Evolutionary conservation across 2,113 vertebrate species (phyloP), one percentile per base, ranked within the genome.

Genomic region (Sinocyclocheilus maitianheensis): DNA sequence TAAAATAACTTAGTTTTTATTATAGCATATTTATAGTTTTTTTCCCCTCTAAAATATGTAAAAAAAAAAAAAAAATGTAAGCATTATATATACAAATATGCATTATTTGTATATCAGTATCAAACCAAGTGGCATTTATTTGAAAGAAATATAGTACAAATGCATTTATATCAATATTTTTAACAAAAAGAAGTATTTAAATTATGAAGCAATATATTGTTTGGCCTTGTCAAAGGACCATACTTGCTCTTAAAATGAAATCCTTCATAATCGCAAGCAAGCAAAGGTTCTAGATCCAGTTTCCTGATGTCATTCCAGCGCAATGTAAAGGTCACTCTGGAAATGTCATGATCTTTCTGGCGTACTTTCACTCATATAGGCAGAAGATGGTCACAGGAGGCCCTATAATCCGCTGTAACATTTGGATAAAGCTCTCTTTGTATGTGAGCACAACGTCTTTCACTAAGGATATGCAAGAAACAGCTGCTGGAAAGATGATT

Each of bases 321-420:
- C 46, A 76, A n/a, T 63, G 8, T 75, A 84, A 89, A 89, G 84
- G 86, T 89, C 84, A 78, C 46, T 48, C 34, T 74, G 69, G 74
- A 83, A 87, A 88, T 86, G 81, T 24, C 88, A 85, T 89, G 81
- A 86, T 71, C 84, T 88, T 76, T 89, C 55, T 69, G 67, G 72
- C 14, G 37, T 43, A 40, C 16, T 22, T 72, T 72, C 51, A 43
- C 10, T 69, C 76, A 58, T 20, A 20, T 30, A 1, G 13, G 20
- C n/a, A 40, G 34, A 72, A 69, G 55, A 48, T 30, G 6, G 10
- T 83, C 78, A 80, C 51, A 72, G 37, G 16, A 63, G 40, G 79
- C 78, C 51, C 63, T 79, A 78, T 86, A 22, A 76, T 65, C 48
- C 55, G 24, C 78, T n/a, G 55, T 72, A 87, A 87, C 30, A 51